These are phyloP conservation scores for Anas bernieri DNA, from an alignment of 2,797 vertebrate species.

Conservation along the genomic window DNA sequence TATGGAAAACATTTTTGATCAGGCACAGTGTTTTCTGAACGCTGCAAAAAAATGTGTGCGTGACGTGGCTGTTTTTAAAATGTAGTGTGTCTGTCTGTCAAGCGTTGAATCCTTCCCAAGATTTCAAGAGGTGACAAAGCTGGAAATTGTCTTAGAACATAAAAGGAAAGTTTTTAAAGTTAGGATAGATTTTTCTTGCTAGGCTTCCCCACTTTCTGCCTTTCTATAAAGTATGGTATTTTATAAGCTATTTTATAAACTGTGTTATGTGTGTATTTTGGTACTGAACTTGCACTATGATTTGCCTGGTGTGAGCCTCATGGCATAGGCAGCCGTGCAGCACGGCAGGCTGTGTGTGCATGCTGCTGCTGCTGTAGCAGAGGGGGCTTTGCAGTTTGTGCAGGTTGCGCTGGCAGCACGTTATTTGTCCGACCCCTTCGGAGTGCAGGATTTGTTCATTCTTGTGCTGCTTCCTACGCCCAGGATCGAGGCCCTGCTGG, in stretches of 20 bases:
- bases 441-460: conserved; percentile 26
- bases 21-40: conserved; percentile 32
- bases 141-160: conserved; percentile 31
- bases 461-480: not conserved
- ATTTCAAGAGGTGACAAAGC: conserved; percentile 48
- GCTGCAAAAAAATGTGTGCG: not conserved
- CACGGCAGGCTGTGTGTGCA: not conserved
- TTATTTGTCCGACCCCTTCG: no score
- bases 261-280: not conserved
- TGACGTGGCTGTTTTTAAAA: conserved; percentile 52
- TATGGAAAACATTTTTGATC: conserved; percentile 18
- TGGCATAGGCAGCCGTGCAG: not conserved
- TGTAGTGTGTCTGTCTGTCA: conserved; percentile 37
- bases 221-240: not conserved
- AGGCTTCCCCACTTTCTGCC: not conserved
- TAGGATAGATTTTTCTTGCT: not conserved
- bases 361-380: not conserved
- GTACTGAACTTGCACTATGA: not conserved
- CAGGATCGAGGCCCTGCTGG: not conserved
- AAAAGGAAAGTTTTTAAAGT: not conserved
- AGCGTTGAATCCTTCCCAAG: conserved; percentile 44
- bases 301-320: not conserved
- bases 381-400: not conserved
- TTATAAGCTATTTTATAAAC: not conserved
- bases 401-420: not conserved